Conservation (phyloP, 2,888 invertebrate species). For the Diarsia rubi region DNA sequence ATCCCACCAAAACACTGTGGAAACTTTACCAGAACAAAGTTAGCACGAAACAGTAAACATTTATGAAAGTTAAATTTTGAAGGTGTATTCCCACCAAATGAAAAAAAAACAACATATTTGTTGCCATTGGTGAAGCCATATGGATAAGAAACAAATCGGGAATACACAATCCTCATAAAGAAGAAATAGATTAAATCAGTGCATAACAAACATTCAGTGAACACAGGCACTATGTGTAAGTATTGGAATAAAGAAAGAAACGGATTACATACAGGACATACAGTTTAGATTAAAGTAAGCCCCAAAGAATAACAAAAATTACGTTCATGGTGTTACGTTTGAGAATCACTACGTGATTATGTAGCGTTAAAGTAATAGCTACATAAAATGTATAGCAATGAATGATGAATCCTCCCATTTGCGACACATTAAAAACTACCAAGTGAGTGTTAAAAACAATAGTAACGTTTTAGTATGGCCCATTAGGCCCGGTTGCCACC, state of each 20-base stretch:
- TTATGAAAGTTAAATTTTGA: slow-evolving; percentile 7
- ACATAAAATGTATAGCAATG: slow-evolving; percentile 31
- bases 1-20: not conserved
- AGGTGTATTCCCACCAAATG: slow-evolving; percentile 23
- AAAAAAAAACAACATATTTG: not conserved
- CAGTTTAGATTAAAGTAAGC: slow-evolving; percentile 22
- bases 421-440: slow-evolving; percentile 12
- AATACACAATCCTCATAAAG: slow-evolving; percentile 21
- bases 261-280: slow-evolving; percentile 19
- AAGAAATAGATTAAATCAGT: slow-evolving; percentile 35
- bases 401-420: slow-evolving; percentile 28
- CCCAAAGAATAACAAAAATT: not conserved
- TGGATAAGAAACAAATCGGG: not conserved
- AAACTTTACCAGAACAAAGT: slow-evolving; percentile 15
- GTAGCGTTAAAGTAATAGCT: slow-evolving; percentile 27
- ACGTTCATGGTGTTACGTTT: slow-evolving; percentile 20
- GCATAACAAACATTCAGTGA: slow-evolving; percentile 55
- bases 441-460: slow-evolving; percentile 31
- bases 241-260: slow-evolving; percentile 42
- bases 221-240: slow-evolving; percentile 49
- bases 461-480: slow-evolving; percentile 27
- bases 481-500: not conserved
- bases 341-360: slow-evolving; percentile 27
- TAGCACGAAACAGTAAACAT: slow-evolving; percentile 47
- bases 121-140: not conserved